A percentile compares a stretch with the other conserved stretches of the same genome.
phyloP scores from a whole-genome alignment of 2,888 invertebrate species.

The Himalopsyche kuldschensis region DNA sequence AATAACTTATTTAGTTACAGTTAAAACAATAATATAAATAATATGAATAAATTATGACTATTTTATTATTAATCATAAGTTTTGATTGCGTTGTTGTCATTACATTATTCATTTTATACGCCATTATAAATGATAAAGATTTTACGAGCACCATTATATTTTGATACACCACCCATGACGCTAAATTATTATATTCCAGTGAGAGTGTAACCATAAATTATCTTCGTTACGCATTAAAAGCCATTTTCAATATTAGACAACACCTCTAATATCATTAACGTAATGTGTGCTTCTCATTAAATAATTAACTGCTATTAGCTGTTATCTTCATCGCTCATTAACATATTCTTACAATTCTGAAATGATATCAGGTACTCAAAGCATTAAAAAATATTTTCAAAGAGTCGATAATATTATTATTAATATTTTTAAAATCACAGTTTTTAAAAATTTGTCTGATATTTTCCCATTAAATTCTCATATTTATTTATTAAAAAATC shows the following conservation, averaged over 20 bases:
- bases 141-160: not conserved
- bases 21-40: not conserved
- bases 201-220: not conserved
- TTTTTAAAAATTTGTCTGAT: too few relatives aligned
- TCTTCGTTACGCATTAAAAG: not conserved
- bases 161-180: not conserved
- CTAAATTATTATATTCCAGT: not conserved
- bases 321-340: not conserved
- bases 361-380: not conserved
- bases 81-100: not conserved
- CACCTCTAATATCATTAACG: not conserved
- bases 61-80: not conserved
- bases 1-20: not conserved
- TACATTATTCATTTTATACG: not conserved
- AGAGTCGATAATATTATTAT: too few relatives aligned
- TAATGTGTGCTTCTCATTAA: not conserved
- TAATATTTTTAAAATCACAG: too few relatives aligned
- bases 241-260: not conserved
- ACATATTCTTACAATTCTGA: not conserved
- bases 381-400: too few relatives aligned
- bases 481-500: too few relatives aligned
- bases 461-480: too few relatives aligned
- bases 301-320: not conserved
- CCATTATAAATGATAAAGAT: constrained; percentile 1
- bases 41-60: not conserved